Conservation (phyloP, 2,797 vertebrate genomes). For the Adelosebastes latens region DNA sequence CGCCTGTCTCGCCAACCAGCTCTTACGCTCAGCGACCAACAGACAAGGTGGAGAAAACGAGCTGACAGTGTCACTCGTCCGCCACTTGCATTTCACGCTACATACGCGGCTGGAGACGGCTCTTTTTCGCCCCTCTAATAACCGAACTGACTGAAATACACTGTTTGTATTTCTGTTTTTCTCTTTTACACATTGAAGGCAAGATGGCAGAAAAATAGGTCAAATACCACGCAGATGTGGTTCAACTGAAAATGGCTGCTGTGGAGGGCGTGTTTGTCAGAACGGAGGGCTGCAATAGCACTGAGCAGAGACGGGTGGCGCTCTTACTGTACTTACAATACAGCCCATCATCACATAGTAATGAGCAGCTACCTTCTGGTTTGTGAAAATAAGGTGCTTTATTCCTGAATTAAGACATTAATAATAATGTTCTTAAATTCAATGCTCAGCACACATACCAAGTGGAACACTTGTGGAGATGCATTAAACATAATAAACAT, state of each 20-base stretch:
- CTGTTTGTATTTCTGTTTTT: slow-evolving; percentile 34
- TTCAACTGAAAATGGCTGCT: slow-evolving; percentile 72
- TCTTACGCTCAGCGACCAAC: slow-evolving; percentile 53
- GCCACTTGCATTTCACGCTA: slow-evolving; percentile 80
- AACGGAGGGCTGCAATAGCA: slow-evolving; percentile 32
- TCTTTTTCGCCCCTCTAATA: slow-evolving; percentile 65
- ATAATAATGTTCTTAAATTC: not conserved
- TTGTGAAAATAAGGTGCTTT: not conserved
- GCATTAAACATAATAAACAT: not conserved
- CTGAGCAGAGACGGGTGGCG: slow-evolving; percentile 52
- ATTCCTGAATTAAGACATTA: not conserved
- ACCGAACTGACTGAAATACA: slow-evolving; percentile 60
- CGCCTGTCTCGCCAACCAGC: slow-evolving; percentile 68
- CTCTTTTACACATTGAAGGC: slow-evolving; percentile 30
- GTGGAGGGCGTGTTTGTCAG: slow-evolving; percentile 22
- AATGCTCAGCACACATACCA: not conserved
- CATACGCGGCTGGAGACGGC: slow-evolving; percentile 53
- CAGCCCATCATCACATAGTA: not conserved
- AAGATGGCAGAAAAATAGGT: slow-evolving; percentile 69
- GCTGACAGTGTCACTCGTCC: slow-evolving; percentile 78
- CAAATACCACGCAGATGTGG: slow-evolving; percentile 56
- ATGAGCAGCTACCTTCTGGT: not conserved
- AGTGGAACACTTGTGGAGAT: not conserved
- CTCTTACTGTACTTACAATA: slow-evolving; percentile 55
- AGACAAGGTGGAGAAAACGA: slow-evolving; percentile 79